phyloP scores from a whole-genome alignment of 1,140 invertebrate genomes.

The Heliconius hermathena region DNA sequence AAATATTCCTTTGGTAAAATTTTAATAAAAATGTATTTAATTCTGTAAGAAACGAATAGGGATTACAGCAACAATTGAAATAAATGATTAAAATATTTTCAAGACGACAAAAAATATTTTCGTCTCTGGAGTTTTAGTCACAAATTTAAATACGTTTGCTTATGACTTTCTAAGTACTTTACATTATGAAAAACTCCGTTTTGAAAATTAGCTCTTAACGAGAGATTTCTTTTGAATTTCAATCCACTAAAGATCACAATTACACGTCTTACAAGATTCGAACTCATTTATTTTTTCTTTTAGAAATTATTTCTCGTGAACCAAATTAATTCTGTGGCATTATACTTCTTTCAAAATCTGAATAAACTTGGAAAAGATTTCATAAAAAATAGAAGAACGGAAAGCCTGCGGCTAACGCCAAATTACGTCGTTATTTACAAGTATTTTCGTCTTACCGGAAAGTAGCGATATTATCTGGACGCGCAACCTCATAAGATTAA shows the following conservation, averaged over 20 bases:
- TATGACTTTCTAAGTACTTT: constrained; percentile 38
- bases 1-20: not conserved
- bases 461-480: constrained; percentile 49
- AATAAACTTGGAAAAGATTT: constrained; percentile 77
- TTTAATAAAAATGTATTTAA: constrained; percentile 12
- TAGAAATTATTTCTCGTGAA: constrained; percentile 72
- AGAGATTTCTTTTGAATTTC: constrained; percentile 59
- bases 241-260: constrained; percentile 75
- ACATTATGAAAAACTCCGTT: constrained; percentile 38
- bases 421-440: constrained; percentile 80
- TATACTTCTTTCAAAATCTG: constrained; percentile 77
- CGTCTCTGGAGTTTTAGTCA: constrained; percentile 11
- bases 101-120: constrained; percentile 24
- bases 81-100: constrained; percentile 23
- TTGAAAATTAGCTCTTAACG: constrained; percentile 54
- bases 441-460: constrained; percentile 60
- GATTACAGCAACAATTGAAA: constrained; percentile 14
- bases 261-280: constrained; percentile 72
- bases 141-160: constrained; percentile 36
- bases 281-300: constrained; percentile 73
- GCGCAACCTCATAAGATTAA: constrained; percentile 36
- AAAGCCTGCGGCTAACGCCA: constrained; percentile 68
- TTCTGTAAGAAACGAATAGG: not conserved
- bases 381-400: constrained; percentile 71
- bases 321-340: constrained; percentile 78